Evolutionary conservation across 2,797 vertebrate genomes (phyloP).

Genomic region (Mareca penelope): DNA sequence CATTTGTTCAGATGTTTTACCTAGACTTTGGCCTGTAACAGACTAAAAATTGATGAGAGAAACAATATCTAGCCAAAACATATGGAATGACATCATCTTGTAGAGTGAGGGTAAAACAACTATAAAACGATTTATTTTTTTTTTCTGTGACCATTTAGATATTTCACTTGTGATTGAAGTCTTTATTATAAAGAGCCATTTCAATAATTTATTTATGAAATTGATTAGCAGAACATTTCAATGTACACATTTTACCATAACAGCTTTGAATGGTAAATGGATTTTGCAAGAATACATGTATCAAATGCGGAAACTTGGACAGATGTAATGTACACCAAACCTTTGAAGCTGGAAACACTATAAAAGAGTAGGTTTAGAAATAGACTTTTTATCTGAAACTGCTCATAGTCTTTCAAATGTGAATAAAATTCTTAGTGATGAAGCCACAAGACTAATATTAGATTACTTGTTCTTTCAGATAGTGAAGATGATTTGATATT

Average conservation of each 20-base stretch:
- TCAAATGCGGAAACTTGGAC: not conserved
- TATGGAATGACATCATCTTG: not conserved
- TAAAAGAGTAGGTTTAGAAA: not conserved
- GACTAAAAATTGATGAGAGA: not conserved
- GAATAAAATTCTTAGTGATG: not conserved
- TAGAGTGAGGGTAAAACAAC: not conserved
- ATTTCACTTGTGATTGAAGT: not conserved
- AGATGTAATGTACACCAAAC: not conserved
- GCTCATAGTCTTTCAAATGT: not conserved
- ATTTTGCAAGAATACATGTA: not conserved
- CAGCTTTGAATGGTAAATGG: not conserved
- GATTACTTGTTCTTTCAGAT: constrained; percentile 24
- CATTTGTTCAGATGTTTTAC: not conserved
- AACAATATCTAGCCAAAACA: not conserved
- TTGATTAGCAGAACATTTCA: not conserved
- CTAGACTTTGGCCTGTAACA: not conserved
- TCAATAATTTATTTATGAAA: not conserved
- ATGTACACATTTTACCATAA: not conserved
- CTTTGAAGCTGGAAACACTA: not conserved
- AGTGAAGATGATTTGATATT: constrained; percentile 22
- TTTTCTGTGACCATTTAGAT: not conserved
- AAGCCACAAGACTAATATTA: constrained; percentile 3
- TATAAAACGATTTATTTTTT: not conserved
- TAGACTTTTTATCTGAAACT: not conserved
- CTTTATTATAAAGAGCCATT: not conserved